A percentile compares a stretch with the other conserved stretches of the same genome.
phyloP scores from a whole-genome alignment of 2,888 invertebrate genomes.

The Aphidius colemani region DNA sequence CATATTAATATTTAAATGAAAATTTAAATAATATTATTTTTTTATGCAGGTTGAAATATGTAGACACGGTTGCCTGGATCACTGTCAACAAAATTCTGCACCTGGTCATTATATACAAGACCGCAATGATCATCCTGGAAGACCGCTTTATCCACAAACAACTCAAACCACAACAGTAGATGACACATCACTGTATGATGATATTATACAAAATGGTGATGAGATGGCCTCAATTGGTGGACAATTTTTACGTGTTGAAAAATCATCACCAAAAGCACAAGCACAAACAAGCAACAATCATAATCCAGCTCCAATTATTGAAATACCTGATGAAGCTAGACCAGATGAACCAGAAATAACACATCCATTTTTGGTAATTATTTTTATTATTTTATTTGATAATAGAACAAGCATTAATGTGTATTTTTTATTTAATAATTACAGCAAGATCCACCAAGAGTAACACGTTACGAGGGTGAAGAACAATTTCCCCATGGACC shows the following conservation, averaged over 20 bases:
- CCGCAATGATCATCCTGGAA: conserved; percentile 61
- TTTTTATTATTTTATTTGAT: conserved; percentile 1
- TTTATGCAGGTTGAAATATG: conserved; percentile 78
- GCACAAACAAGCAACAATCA: conserved; percentile 52
- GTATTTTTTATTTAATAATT: not conserved
- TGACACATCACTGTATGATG: conserved; percentile 65
- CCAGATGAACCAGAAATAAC: conserved; percentile 46
- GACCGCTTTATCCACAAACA: conserved; percentile 54
- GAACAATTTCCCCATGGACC: conserved; percentile 81
- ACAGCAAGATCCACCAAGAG: conserved; percentile 58
- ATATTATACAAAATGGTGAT: conserved; percentile 67
- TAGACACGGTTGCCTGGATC: conserved; percentile 88
- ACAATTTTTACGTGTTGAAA: conserved; percentile 59
- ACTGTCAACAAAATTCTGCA: conserved; percentile 76
- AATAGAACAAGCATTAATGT: not conserved
- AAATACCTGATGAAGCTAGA: conserved; percentile 40
- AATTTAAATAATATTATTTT: not conserved
- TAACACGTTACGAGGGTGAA: conserved; percentile 64
- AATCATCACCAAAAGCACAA: conserved; percentile 57
- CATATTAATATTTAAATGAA: not conserved
- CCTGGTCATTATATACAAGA: conserved; percentile 62
- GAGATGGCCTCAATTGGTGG: conserved; percentile 59
- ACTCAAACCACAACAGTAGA: conserved; percentile 51
- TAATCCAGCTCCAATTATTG: conserved; percentile 42
- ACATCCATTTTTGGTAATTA: conserved; percentile 52